phyloP scores from a whole-genome alignment of 1,140 invertebrate genomes.

The Galendromus occidentalis region DNA sequence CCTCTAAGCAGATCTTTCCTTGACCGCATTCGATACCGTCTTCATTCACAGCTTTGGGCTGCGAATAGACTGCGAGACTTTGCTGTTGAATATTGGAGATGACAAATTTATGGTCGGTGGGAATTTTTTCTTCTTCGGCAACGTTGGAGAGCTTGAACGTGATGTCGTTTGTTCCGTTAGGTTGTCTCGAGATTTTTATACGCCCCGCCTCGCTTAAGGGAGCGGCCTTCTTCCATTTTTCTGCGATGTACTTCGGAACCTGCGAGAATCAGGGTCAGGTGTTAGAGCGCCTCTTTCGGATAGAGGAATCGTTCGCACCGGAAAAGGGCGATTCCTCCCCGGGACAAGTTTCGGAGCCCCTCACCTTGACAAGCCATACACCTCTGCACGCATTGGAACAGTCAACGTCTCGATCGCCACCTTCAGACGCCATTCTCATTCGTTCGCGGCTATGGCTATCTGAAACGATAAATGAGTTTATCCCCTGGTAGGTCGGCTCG shows the following conservation, averaged over 20 bases:
- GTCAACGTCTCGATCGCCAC: constrained; percentile 44
- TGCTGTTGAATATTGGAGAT: constrained; percentile 68
- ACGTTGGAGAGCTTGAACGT: constrained; percentile 44
- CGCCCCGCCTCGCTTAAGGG: constrained; percentile 55
- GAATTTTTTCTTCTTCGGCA: constrained; percentile 43
- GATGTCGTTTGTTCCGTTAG: constrained; percentile 46
- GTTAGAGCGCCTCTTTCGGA: too few relatives aligned
- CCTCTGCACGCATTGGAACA: constrained; percentile 64
- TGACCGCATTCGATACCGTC: constrained; percentile 8
- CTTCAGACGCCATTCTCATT: background rate
- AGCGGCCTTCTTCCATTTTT: constrained; percentile 63
- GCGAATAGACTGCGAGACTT: constrained; percentile 69
- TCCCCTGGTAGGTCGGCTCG: too few relatives aligned
- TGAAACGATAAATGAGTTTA: too few relatives aligned
- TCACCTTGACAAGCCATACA: constrained; percentile 84
- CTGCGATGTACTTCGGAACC: constrained; percentile 78
- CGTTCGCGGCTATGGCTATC: too few relatives aligned
- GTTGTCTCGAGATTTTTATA: constrained; percentile 47
- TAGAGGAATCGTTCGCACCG: background rate
- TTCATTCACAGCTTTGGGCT: constrained; percentile 39
- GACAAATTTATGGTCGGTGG: constrained; percentile 72
- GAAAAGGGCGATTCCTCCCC: background rate
- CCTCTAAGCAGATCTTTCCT: constrained; percentile 70
- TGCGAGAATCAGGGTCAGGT: too few relatives aligned
- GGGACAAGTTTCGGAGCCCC: background rate